Base-by-base conservation (phyloP, 2,113 vertebrate species). In the Boulengeromyrus knoepffleri region DNA sequence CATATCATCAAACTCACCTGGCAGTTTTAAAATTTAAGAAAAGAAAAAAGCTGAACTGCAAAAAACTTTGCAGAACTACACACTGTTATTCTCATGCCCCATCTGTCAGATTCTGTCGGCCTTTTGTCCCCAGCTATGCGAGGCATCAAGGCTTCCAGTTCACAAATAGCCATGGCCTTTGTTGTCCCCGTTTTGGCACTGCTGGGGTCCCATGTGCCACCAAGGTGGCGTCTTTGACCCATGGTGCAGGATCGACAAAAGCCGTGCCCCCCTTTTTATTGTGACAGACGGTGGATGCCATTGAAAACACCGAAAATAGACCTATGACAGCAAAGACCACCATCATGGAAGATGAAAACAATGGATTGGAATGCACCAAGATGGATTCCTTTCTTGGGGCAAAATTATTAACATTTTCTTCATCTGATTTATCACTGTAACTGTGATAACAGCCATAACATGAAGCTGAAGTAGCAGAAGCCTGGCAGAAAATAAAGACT, bases 91-190 rank as follows among this genome's bases (percentile, higher is more conserved):
- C 49, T 89, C 89, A 56, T 91, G 80, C 92, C 91, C 88, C 91
- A 89, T 88, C 88, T 92, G 92, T 90, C 88, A 77, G 90, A 91
- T 89, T 86, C 84, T 90, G 88, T 77, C 88, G 89, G 91, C 15
- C 89, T 89, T 84, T 90, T 66, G 88, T 46, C 24, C 36, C 46
- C 50, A 88, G 88, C 92, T 94, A 94, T 95, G 92, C 92, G 91
- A 93, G 92, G 94, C 91, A 88, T 92, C 46, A 88, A 27, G 24
- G n/a, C 58, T 87, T 66, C 58, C 85, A 17, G 47, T 89, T 94
- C 93, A 92, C 89, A 94, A 93, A 95, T 93, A 94, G 93, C 92
- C 90, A 15, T 5, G 42, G 80, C 86, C 89, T 58, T 88, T 94
- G 42, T 91, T 93, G 91, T 94, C 92, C 93, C 92, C 45, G 53